Percentiles rank a stretch among this genome's conserved stretches.
phyloP scores from a whole-genome alignment of 2,797 vertebrate species.

The Microcaecilia unicolor region DNA sequence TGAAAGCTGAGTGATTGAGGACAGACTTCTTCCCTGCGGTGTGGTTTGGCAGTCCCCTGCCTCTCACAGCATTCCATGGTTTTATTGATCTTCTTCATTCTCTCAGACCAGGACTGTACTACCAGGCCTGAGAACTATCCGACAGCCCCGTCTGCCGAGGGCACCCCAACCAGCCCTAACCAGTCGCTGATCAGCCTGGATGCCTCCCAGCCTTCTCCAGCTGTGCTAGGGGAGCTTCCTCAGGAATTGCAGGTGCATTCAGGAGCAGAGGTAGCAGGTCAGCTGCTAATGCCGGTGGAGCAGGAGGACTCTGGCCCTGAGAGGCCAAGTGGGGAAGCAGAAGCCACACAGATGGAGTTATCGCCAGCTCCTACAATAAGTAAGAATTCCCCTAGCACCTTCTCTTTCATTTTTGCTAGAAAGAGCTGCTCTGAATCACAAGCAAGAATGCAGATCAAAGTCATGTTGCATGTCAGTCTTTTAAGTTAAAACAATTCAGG shows the following conservation, averaged over 20 bases:
- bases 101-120: constrained; percentile 40
- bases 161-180: constrained; percentile 65
- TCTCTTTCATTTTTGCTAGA: no score
- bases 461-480: no score
- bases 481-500: not conserved
- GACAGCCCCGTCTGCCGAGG: constrained; percentile 75
- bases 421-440: no score
- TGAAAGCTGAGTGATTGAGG: not conserved
- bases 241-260: constrained; percentile 64
- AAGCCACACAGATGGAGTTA: constrained; percentile 92
- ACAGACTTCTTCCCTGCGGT: no score
- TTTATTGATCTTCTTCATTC: no score
- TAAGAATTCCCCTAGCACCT: no score
- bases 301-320: constrained; percentile 47
- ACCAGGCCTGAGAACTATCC: constrained; percentile 72
- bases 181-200: constrained; percentile 76
- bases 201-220: constrained; percentile 65
- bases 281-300: constrained; percentile 64
- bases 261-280: constrained; percentile 54
- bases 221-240: constrained; percentile 52
- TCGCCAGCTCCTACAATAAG: constrained; percentile 86
- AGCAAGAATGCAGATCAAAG: no score
- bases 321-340: constrained; percentile 68
- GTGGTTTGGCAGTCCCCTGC: not conserved
- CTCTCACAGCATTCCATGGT: no score